A percentile compares a stretch with the other conserved stretches of the same genome.
phyloP scores from a whole-genome alignment of 2,888 invertebrate species.

The Resseliella maxima region DNA sequence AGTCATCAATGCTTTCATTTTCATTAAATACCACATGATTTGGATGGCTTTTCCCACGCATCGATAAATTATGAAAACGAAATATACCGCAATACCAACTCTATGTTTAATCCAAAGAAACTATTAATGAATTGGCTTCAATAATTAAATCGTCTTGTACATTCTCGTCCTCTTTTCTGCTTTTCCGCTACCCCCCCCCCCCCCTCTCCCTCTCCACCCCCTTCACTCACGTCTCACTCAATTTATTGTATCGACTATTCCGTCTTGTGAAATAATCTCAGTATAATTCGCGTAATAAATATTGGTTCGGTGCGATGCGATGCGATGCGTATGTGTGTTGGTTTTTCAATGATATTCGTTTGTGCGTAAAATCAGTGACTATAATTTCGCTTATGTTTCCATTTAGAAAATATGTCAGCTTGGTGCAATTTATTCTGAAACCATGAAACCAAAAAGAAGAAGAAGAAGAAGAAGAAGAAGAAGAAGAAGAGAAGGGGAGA shows the following conservation, averaged over 20 bases:
- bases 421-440: background rate
- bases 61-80: background rate
- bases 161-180: background rate
- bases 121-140: conserved; percentile 1
- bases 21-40: conserved; percentile 24
- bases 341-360: background rate
- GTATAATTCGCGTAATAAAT: conserved; percentile 7
- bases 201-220: background rate
- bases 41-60: conserved; percentile 27
- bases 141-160: background rate
- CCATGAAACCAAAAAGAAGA: background rate
- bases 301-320: background rate
- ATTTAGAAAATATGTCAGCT: background rate
- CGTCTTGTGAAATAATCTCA: background rate
- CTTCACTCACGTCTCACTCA: background rate
- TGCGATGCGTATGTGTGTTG: background rate
- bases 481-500: no score
- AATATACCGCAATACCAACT: background rate
- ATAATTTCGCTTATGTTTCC: background rate
- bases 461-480: no score
- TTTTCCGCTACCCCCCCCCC: background rate
- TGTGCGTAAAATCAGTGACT: background rate
- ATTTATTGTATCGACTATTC: no score
- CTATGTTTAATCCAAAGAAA: background rate
- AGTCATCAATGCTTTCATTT: conserved; percentile 9